A percentile compares a stretch with the other conserved stretches of the same genome.
phyloP scores from a whole-genome alignment of 2,797 vertebrate species.

The Synaphobranchus kaupii region DNA sequence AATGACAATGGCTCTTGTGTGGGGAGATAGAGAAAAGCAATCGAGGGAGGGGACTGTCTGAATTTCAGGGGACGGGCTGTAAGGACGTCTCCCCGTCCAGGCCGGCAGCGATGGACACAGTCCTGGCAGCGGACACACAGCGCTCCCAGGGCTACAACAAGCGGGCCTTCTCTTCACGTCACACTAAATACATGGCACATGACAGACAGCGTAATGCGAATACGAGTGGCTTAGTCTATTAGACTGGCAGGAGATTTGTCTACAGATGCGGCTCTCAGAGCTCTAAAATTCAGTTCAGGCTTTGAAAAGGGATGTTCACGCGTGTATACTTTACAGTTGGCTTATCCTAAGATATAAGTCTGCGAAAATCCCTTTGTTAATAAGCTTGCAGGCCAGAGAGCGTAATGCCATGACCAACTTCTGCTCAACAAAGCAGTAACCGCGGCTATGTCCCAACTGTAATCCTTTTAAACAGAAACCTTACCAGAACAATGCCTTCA shows the following conservation, averaged over 20 bases:
- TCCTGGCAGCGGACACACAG: background rate
- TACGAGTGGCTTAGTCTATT: conserved; percentile 50
- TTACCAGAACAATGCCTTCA: conserved; percentile 63
- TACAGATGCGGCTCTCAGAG: conserved; percentile 51
- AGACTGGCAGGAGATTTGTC: conserved; percentile 56
- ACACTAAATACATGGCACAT: conserved; percentile 6
- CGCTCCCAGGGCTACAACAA: background rate
- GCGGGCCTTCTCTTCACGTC: background rate
- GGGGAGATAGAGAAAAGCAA: conserved; percentile 6
- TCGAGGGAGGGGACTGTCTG: background rate
- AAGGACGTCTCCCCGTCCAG: background rate
- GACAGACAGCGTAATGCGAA: conserved; percentile 30
- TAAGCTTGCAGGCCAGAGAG: conserved; percentile 67
- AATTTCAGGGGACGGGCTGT: background rate
- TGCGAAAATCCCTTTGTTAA: conserved; percentile 53
- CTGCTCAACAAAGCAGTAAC: conserved; percentile 63
- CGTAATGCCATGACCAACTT: conserved; percentile 65
- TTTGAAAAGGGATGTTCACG: conserved; percentile 25
- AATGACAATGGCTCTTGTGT: background rate
- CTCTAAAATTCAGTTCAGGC: conserved; percentile 39
- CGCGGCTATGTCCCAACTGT: conserved; percentile 67
- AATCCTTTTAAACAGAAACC: conserved; percentile 60
- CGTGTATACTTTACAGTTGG: conserved; percentile 38
- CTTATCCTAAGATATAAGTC: conserved; percentile 41
- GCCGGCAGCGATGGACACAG: background rate